phyloP scores from a whole-genome alignment of 2,888 invertebrate genomes.

The Acrobeloides nanus region DNA sequence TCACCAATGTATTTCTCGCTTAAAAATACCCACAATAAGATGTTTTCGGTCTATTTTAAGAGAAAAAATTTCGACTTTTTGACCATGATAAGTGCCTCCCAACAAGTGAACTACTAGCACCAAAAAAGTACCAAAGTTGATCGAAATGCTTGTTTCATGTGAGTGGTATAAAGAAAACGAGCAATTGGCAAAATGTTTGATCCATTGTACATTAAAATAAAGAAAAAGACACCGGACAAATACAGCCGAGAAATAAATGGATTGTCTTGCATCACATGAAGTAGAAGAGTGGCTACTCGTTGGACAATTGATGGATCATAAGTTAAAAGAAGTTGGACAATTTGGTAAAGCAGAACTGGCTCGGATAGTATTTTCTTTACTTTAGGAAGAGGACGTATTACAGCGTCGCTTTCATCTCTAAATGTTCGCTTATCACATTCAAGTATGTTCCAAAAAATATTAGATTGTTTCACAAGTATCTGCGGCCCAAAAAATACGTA shows the following conservation, averaged over 20 bases:
- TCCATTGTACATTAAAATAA: conserved; percentile 96
- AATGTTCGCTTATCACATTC: too few relatives aligned
- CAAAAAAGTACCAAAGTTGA: conserved; percentile 69
- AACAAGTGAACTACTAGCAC: too few relatives aligned
- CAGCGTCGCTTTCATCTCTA: conserved; percentile 81
- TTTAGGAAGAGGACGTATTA: conserved; percentile 86
- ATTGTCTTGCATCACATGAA: conserved; percentile 67
- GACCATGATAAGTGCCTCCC: too few relatives aligned
- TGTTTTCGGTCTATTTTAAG: too few relatives aligned
- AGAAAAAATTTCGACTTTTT: too few relatives aligned
- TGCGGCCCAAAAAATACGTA: too few relatives aligned
- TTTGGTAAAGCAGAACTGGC: conserved; percentile 79
- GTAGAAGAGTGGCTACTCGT: conserved; percentile 75
- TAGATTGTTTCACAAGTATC: too few relatives aligned
- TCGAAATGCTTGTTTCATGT: conserved; percentile 87
- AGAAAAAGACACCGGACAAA: conserved; percentile 86
- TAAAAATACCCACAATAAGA: too few relatives aligned
- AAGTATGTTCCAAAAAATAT: too few relatives aligned
- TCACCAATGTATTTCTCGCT: too few relatives aligned
- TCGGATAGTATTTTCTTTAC: conserved; percentile 81
- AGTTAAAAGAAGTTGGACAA: conserved; percentile 82
- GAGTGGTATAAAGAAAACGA: conserved; percentile 82
- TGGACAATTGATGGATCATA: conserved; percentile 95
- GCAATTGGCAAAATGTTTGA: conserved; percentile 93
- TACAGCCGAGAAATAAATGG: conserved; percentile 87